These are phyloP conservation scores for Drosophila meridionalis DNA, from an alignment of 2,888 invertebrate species.

Conservation along the genomic window DNA sequence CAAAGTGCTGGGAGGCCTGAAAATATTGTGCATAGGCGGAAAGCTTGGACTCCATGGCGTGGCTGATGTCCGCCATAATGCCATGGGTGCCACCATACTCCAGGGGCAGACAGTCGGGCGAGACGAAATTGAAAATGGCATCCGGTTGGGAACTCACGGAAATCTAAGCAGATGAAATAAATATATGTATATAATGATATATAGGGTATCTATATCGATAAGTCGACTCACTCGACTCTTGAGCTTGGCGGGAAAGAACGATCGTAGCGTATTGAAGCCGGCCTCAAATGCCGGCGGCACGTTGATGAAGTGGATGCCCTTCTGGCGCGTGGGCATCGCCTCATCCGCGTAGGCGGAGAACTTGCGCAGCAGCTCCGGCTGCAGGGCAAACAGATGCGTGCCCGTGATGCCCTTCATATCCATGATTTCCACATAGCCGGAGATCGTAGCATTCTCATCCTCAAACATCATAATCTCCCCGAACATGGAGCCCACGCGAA, in stretches of 20 bases:
- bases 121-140: slow-evolving; percentile 87
- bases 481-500: slow-evolving; percentile 87
- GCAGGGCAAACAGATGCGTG: slow-evolving; percentile 87
- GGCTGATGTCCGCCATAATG: slow-evolving; percentile 83
- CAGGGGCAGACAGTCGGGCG: slow-evolving; percentile 87
- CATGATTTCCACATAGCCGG: slow-evolving; percentile 86
- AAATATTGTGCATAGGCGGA: slow-evolving; percentile 79
- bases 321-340: slow-evolving; percentile 88
- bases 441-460: slow-evolving; percentile 87
- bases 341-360: slow-evolving; percentile 87
- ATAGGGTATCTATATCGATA: not conserved
- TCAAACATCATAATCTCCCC: slow-evolving; percentile 88
- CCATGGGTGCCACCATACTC: slow-evolving; percentile 89
- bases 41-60: slow-evolving; percentile 80
- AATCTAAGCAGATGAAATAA: slow-evolving; percentile 83
- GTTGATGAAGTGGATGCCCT: slow-evolving; percentile 88
- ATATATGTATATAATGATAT: not conserved
- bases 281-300: slow-evolving; percentile 87
- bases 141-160: slow-evolving; percentile 87
- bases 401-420: slow-evolving; percentile 87
- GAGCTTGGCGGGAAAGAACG: slow-evolving; percentile 88
- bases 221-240: slow-evolving; percentile 86
- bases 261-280: slow-evolving; percentile 87
- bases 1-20: slow-evolving; percentile 75
- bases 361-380: slow-evolving; percentile 88